These are phyloP conservation scores for Vidua macroura DNA, from an alignment of 2,113 vertebrate species.

Conservation along the genomic window DNA sequence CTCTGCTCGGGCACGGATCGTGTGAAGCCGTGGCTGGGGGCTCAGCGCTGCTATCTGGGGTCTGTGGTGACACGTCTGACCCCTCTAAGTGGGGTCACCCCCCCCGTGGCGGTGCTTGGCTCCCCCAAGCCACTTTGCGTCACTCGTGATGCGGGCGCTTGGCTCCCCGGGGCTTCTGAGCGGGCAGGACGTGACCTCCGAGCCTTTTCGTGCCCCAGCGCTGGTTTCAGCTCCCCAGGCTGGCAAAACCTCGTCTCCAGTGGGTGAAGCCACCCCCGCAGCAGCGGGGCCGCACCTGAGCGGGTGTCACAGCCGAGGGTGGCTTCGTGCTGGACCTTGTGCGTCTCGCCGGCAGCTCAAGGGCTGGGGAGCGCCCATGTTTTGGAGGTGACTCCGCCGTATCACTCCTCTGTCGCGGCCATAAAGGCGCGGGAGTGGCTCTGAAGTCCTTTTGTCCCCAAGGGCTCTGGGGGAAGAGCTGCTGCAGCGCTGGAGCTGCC, in stretches of 20 bases:
- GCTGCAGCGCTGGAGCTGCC: background rate
- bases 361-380: background rate
- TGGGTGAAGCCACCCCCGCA: background rate
- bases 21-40: fast-evolving
- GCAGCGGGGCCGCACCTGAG: background rate
- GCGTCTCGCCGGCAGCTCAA: background rate
- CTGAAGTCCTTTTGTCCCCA: background rate
- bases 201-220: background rate
- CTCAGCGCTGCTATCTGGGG: background rate
- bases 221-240: background rate
- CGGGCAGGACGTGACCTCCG: background rate
- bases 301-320: fast-evolving
- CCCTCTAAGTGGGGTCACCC: background rate
- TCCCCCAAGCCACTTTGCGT: background rate
- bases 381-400: background rate
- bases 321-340: background rate
- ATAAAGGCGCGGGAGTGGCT: background rate
- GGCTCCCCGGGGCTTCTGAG: background rate
- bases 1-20: background rate
- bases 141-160: background rate
- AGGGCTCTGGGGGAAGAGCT: background rate
- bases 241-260: background rate
- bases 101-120: background rate
- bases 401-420: background rate
- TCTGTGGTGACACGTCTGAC: background rate